Base-by-base conservation (phyloP, 2,888 invertebrate genomes). In the Dolichopus griseipennis region DNA sequence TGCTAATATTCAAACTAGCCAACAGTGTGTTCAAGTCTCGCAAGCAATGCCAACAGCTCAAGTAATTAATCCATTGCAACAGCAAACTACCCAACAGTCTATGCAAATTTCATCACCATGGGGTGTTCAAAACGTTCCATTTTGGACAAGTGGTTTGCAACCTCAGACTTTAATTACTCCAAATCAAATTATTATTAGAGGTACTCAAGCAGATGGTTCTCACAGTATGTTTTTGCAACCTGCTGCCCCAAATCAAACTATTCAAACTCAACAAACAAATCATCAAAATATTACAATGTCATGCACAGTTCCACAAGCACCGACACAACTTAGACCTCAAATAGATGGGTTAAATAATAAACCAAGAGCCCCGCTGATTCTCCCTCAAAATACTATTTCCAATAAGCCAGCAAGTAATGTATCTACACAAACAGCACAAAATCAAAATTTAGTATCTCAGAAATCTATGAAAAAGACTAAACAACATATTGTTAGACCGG, bases 141-240 rank as follows among this genome's bases (percentile, higher is more conserved):
- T 89, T 70, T 93, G 92, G 92, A 81, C 84, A 0, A 88, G 88
- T 18, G 88, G 90, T 0, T 78, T 91, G 33, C 91, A 88, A 73
- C 88, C 90, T 0, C 85, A 87, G 52, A 84, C 90, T 0, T 80
- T 91, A 7, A 83, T 91, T 1, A 86, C 90, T 0, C 90, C 88
- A 20, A 92, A 92, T 82, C 91, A 90, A 9, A 92, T 93, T 75
- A 93, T 94, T 72, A 78, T 79, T 64, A 83, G 93, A 62, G 91
- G 92, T 22, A 85, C 90, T 0, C 93, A 92, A 76, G 87, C 89
- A 1, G 93, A 93, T 77, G 86, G 85, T 9, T 83, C 85, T 1
- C 83, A 84, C 15, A 86, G 88, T 43, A 91, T 95, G 91, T 93
- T 92, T 77, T 92, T 94, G 73, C 91, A 92, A 18, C 87, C 89